A percentile compares a stretch with the other conserved stretches of the same genome.
Evolutionary conservation across 2,113 vertebrate species (phyloP).

Genomic region (Parus major): DNA sequence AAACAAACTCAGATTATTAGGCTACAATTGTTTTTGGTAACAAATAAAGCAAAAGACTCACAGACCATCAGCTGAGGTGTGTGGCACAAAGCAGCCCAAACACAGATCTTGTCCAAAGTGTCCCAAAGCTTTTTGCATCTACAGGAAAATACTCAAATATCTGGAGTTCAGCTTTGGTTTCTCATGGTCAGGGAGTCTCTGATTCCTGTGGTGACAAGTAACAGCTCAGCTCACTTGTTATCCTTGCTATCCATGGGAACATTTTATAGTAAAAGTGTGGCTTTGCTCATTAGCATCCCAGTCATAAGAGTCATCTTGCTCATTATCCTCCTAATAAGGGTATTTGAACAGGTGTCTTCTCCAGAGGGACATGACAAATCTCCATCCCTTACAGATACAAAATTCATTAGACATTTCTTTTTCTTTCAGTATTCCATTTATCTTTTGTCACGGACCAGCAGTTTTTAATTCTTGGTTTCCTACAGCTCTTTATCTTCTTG

Average conservation of each 20-base stretch:
- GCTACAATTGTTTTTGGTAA: rapidly evolving
- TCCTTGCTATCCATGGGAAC: not conserved
- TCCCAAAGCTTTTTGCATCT: not conserved
- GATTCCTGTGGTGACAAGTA: not conserved
- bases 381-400: not conserved
- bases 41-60: not conserved
- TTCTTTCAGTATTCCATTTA: not conserved
- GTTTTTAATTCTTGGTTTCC: not conserved
- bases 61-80: not conserved
- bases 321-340: not conserved
- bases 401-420: not conserved
- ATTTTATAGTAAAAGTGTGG: not conserved
- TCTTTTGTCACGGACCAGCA: not conserved
- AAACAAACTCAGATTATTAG: not conserved
- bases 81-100: not conserved
- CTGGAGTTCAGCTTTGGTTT: not conserved
- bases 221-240: not conserved
- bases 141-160: not conserved
- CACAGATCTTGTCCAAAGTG: rapidly evolving
- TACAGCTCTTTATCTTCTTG: not conserved
- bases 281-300: slow-evolving; percentile 20
- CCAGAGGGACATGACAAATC: not conserved
- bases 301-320: not conserved
- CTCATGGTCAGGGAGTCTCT: not conserved
- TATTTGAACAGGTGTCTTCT: not conserved